Percentiles rank a stretch among this genome's conserved stretches.
Evolutionary conservation across 2,888 invertebrate species (phyloP).

Genomic region (Acleris cristana): DNA sequence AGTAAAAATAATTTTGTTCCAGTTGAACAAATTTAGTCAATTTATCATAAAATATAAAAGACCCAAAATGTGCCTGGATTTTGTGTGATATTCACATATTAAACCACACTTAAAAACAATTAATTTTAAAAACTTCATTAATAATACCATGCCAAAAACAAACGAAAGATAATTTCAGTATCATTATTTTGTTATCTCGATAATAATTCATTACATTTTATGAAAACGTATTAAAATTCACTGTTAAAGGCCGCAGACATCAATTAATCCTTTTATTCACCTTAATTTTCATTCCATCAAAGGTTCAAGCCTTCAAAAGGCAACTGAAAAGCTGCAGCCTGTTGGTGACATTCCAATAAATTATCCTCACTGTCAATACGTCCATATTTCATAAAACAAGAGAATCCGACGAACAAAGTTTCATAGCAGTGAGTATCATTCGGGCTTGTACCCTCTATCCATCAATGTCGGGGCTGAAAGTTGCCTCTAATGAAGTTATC

Average conservation of each 20-base stretch:
- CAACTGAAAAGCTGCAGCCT: conserved; percentile 46
- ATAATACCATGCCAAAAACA: too few relatives aligned
- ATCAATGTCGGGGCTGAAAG: conserved; percentile 54
- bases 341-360: conserved; percentile 72
- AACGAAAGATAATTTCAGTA: too few relatives aligned
- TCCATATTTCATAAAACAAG: conserved; percentile 79
- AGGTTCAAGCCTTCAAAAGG: conserved; percentile 28
- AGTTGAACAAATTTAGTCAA: too few relatives aligned
- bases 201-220: too few relatives aligned
- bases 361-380: conserved; percentile 70
- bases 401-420: conserved; percentile 58
- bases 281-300: conserved; percentile 21
- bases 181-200: too few relatives aligned
- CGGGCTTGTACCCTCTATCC: conserved; percentile 47
- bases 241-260: background rate
- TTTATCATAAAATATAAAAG: too few relatives aligned
- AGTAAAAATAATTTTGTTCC: too few relatives aligned
- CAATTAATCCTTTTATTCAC: conserved; percentile 13
- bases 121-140: too few relatives aligned
- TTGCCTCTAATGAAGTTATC: conserved; percentile 57
- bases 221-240: too few relatives aligned
- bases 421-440: conserved; percentile 45
- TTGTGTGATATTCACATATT: too few relatives aligned
- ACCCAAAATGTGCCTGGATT: too few relatives aligned
- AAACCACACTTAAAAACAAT: too few relatives aligned